Evolutionary conservation across 2,797 vertebrate genomes (phyloP).

Genomic region (Bradypodion ventrale): DNA sequence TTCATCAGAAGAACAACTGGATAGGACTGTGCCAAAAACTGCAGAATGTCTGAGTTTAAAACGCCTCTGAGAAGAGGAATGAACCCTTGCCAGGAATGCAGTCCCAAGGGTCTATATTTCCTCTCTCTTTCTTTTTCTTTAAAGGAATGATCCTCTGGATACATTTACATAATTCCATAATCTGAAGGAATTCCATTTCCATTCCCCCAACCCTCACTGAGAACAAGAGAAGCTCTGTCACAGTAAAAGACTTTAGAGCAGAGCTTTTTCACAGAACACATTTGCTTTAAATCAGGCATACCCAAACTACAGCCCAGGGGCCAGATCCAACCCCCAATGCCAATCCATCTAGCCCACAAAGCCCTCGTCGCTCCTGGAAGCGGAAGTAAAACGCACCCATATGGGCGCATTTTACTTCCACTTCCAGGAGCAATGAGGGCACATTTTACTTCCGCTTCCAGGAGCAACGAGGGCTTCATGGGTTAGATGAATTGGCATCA

Average conservation of each 20-base stretch:
- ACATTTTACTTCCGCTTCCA: too few relatives aligned
- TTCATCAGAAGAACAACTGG: constrained; percentile 14
- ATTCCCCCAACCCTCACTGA: constrained; percentile 21
- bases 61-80: constrained; percentile 13
- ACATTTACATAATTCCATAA: constrained; percentile 68
- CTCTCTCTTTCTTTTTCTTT: constrained; percentile 57
- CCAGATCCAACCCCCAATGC: too few relatives aligned
- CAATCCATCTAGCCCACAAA: too few relatives aligned
- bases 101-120: constrained; percentile 53
- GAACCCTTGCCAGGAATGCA: constrained; percentile 62
- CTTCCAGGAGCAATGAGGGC: too few relatives aligned
- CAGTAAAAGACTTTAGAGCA: constrained; percentile 11
- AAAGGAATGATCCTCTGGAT: constrained; percentile 63
- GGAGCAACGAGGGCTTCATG: too few relatives aligned
- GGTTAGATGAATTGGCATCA: too few relatives aligned
- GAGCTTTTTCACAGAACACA: constrained; percentile 63
- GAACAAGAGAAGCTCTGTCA: constrained; percentile 65
- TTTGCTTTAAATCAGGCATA: constrained; percentile 64
- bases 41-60: constrained; percentile 51
- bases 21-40: neutral
- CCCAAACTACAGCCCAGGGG: too few relatives aligned
- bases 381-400: too few relatives aligned
- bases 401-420: too few relatives aligned
- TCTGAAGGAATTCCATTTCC: constrained; percentile 65
- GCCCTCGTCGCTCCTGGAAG: too few relatives aligned